A percentile compares a stretch with the other conserved stretches of the same genome.
Conservation (phyloP, 2,797 vertebrate genomes). For the Brachyrhaphis roseni region DNA sequence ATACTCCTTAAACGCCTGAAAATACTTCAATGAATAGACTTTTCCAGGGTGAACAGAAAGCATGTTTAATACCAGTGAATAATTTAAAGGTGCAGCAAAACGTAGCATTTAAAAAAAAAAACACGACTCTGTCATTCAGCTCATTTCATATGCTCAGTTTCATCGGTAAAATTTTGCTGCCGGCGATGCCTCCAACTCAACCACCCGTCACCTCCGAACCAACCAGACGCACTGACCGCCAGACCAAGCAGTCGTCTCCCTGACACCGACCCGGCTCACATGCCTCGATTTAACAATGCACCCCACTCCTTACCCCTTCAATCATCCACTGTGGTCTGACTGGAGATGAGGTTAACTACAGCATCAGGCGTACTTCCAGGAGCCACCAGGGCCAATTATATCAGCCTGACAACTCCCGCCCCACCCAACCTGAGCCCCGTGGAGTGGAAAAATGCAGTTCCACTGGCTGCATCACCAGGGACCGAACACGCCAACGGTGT, state of each 20-base stretch:
- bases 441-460: constrained; percentile 83
- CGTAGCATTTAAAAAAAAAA: constrained; percentile 61
- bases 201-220: constrained; percentile 67
- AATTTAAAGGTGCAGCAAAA: constrained; percentile 72
- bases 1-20: not conserved
- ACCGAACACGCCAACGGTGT: constrained; percentile 76
- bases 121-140: constrained; percentile 71
- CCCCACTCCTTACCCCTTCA: constrained; percentile 68
- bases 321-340: constrained; percentile 76
- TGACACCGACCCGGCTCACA: constrained; percentile 65
- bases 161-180: constrained; percentile 73
- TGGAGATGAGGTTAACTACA: constrained; percentile 83
- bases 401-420: constrained; percentile 78
- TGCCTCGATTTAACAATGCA: constrained; percentile 70
- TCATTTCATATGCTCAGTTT: constrained; percentile 81
- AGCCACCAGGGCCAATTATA: constrained; percentile 85
- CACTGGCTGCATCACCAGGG: constrained; percentile 82
- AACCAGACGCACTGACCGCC: constrained; percentile 59
- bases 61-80: constrained; percentile 73
- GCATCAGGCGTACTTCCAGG: constrained; percentile 76
- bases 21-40: not conserved
- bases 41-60: not conserved
- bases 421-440: constrained; percentile 79
- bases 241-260: constrained; percentile 57
- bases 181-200: constrained; percentile 72